Conservation (phyloP, 35 echinoderm and acorn worm genomes). For the Heliocidaris tuberculata region DNA sequence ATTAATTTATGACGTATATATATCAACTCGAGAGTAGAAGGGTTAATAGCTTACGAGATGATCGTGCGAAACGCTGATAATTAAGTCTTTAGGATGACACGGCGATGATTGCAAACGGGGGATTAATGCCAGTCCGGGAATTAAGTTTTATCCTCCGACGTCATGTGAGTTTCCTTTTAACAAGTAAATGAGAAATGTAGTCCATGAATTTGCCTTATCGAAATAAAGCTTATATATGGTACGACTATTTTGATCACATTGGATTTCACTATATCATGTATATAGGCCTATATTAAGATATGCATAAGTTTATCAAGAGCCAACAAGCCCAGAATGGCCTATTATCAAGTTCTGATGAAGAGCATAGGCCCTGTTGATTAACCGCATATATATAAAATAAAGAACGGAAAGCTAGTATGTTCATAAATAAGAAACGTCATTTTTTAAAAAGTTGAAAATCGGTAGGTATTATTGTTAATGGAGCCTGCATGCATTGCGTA, state of each 20-base stretch:
- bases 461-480: not conserved
- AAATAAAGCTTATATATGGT: too few species aligned
- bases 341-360: too few species aligned
- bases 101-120: not conserved
- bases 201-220: not conserved
- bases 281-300: too few species aligned
- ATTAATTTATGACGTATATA: not conserved
- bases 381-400: too few species aligned
- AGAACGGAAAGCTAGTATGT: too few species aligned
- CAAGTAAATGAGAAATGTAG: not conserved
- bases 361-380: too few species aligned
- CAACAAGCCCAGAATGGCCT: too few species aligned
- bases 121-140: not conserved
- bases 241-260: too few species aligned
- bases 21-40: not conserved
- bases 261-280: too few species aligned
- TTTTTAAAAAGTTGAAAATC: too few species aligned
- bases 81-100: not conserved
- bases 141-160: not conserved
- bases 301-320: too few species aligned
- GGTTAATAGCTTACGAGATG: not conserved
- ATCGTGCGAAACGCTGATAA: conserved; percentile 1
- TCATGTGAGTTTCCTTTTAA: not conserved
- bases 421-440: too few species aligned
- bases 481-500: not conserved